Percentiles rank a stretch among this genome's conserved stretches.
Evolutionary conservation across 2,888 invertebrate species (phyloP).

Genomic region (Aricia artaxerxes): DNA sequence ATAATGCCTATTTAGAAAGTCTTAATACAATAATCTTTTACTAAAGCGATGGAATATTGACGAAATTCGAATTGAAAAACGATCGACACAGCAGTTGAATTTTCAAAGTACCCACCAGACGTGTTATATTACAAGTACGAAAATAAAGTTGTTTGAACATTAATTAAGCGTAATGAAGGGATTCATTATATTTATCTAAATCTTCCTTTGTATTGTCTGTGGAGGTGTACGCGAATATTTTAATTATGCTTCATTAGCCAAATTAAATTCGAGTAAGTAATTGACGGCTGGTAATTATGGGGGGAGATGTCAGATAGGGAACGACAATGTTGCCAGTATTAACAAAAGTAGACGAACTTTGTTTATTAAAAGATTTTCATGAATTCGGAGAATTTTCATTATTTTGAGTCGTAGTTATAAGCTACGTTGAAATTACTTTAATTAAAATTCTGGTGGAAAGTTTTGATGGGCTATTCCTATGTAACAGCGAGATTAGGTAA

Average conservation of each 20-base stretch:
- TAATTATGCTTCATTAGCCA: constrained; percentile 79
- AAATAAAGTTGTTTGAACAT: constrained; percentile 15
- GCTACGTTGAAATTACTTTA: constrained; percentile 30
- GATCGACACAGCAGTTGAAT: background rate
- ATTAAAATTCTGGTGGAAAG: constrained; percentile 31
- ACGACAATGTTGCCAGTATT: constrained; percentile 57
- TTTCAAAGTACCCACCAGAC: background rate
- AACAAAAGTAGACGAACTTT: constrained; percentile 40
- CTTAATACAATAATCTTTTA: background rate
- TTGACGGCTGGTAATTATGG: constrained; percentile 73
- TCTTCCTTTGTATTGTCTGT: constrained; percentile 50
- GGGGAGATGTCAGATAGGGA: constrained; percentile 54
- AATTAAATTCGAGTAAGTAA: constrained; percentile 78
- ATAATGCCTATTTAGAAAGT: too few species aligned
- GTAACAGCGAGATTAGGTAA: constrained; percentile 17
- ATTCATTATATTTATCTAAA: constrained; percentile 37
- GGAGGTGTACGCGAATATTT: constrained; percentile 75
- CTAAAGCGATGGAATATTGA: background rate
- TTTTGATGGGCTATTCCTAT: constrained; percentile 27
- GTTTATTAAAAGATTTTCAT: constrained; percentile 34
- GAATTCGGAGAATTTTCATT: constrained; percentile 24
- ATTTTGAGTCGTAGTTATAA: constrained; percentile 27
- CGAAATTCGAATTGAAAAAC: background rate
- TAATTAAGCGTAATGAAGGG: constrained; percentile 26
- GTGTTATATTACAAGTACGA: background rate